A percentile compares a stretch with the other conserved stretches of the same genome.
Evolutionary conservation across 2,797 vertebrate species (phyloP).

Genomic region (Gymnocypris eckloni): DNA sequence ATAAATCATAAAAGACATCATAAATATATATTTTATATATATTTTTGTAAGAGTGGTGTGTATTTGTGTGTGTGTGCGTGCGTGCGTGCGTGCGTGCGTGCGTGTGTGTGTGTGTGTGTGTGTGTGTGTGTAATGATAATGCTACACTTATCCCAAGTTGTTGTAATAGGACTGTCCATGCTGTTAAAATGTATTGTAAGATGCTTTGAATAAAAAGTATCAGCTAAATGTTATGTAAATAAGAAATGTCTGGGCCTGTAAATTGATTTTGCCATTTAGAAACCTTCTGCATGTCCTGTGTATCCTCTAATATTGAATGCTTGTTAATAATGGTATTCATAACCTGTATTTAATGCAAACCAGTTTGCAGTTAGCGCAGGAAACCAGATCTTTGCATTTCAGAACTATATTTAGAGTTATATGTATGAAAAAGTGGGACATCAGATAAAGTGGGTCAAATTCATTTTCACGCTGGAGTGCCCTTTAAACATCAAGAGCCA

Average conservation of each 20-base stretch:
- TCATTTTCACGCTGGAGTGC: background rate
- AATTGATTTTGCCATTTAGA: background rate
- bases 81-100: too few species aligned
- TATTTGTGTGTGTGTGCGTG: too few species aligned
- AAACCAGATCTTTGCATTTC: background rate
- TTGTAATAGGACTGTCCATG: background rate
- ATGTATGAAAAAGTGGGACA: background rate
- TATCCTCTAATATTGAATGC: background rate
- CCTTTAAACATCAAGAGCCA: background rate
- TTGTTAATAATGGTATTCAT: background rate
- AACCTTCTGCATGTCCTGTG: slow-evolving; percentile 1
- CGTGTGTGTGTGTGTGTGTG: too few species aligned
- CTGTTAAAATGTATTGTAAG: background rate
- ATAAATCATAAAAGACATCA: too few species aligned
- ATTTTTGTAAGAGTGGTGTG: too few species aligned
- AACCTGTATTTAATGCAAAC: background rate
- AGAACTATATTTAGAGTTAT: background rate
- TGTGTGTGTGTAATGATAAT: too few species aligned
- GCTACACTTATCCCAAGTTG: background rate
- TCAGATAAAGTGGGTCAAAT: slow-evolving; percentile 2
- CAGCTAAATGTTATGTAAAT: background rate
- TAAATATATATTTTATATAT: too few species aligned
- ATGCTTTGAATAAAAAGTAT: background rate
- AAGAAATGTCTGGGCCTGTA: background rate
- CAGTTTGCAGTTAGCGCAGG: background rate